Percentiles rank a stretch among this genome's conserved stretches.
phyloP scores from a whole-genome alignment of 1,140 invertebrate genomes.

The Mesaphorura yosii region DNA sequence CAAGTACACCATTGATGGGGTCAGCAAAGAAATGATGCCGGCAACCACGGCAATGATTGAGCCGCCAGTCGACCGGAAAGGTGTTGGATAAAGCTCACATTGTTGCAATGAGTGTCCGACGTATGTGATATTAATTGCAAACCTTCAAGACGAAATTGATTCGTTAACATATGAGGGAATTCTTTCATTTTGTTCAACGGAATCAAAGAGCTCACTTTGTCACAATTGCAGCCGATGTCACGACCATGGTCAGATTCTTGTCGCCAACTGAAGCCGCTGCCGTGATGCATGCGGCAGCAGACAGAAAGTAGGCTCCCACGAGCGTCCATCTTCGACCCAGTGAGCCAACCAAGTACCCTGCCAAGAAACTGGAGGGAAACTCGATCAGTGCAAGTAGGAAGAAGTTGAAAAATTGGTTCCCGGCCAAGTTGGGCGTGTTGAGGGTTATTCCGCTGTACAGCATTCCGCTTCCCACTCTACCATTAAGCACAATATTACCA shows the following conservation, averaged over 20 bases:
- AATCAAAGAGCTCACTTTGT: neutral
- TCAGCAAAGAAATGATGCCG: constrained; percentile 41
- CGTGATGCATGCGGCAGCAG: neutral
- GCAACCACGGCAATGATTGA: constrained; percentile 48
- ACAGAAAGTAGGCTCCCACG: neutral
- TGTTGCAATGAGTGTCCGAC: constrained; percentile 40
- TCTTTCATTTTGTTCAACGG: no score
- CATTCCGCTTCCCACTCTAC: constrained; percentile 12
- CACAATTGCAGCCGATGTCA: neutral
- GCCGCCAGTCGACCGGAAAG: constrained; percentile 51
- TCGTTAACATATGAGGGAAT: neutral
- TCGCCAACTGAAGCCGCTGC: neutral
- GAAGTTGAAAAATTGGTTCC: constrained; percentile 57
- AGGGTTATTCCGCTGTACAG: constrained; percentile 47
- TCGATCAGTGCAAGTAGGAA: constrained; percentile 50
- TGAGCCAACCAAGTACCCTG: constrained; percentile 19
- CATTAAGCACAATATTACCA: neutral
- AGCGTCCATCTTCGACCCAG: constrained; percentile 26
- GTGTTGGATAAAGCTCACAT: constrained; percentile 56
- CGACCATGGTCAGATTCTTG: neutral
- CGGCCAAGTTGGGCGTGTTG: constrained; percentile 48
- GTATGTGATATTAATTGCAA: constrained; percentile 37
- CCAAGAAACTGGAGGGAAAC: constrained; percentile 37
- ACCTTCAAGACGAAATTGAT: constrained; percentile 30
- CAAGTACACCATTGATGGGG: constrained; percentile 42